Base-by-base conservation (phyloP, 2,797 vertebrate genomes). In the Sciurus carolinensis region DNA sequence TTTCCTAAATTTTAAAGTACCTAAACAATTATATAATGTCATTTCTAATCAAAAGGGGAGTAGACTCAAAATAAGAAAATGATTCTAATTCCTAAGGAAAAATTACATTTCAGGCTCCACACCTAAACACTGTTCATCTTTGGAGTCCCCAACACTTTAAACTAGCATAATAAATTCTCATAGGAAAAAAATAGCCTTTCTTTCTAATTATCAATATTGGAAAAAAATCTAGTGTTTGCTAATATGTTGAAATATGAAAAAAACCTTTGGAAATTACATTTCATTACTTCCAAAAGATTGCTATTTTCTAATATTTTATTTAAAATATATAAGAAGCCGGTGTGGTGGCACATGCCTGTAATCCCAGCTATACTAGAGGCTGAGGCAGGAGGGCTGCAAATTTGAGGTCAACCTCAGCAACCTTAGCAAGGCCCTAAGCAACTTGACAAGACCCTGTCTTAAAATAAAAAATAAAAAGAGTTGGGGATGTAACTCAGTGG, bases 231-330 rank as follows among this genome's bases (percentile, higher is more conserved):
- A 86, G 13, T n/a, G 47, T 77, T 47, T 77, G 33, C 75, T 39
- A 66, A 52, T n/a, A 89, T 24, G 66, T 54, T 50, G 77, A 52
- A 39, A 50, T 3, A 10, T 36, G 4, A 75, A 84, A 94, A n/a
- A 67, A 62, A 47, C 36, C 59, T 93, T 44, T 14, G 33, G 1
- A 85, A 94, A 33, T 77, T 87, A 42, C 9, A 90, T 90, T 83
- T 87, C 54, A 87, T 7, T 12, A 7, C 64, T 15, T 1, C 22
- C 1, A 77, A 87, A 93, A 84, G n/a, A 80, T 20, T 28, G 44
- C 44, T 64, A 77, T 72, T 81, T 94, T 67, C 69, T 28, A 80
- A 13, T 54, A 92, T 75, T 81, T 91, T 54, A 64, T 57, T 57
- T 66, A 66, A 66, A 33, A 64, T 64, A 64, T 30, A 13, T 66